Conservation (phyloP, 2,113 vertebrate species). For the Oreochromis spilurus region DNA sequence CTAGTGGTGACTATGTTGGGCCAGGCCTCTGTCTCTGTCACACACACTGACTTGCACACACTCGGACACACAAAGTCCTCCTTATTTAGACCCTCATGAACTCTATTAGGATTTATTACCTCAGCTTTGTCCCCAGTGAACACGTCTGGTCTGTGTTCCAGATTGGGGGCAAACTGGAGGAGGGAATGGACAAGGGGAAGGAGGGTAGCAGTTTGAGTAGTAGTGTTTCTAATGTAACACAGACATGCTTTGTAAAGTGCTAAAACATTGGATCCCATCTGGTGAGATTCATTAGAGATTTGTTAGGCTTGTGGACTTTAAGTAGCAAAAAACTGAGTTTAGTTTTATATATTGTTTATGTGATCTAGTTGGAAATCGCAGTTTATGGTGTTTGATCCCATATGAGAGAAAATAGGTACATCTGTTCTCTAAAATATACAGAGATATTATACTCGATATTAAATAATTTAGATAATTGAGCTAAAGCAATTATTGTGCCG, state of each 20-base stretch:
- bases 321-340: background rate
- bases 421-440: background rate
- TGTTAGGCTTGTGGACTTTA: background rate
- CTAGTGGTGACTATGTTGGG: background rate
- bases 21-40: slow-evolving; percentile 8
- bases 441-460: background rate
- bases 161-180: slow-evolving; percentile 26
- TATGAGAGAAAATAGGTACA: background rate
- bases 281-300: background rate
- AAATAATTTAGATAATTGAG: background rate
- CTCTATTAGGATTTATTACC: slow-evolving; percentile 62
- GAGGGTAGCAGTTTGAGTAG: slow-evolving; percentile 30
- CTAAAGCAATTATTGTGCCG: background rate
- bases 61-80: slow-evolving; percentile 48
- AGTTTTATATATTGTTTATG: background rate
- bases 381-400: background rate
- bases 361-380: background rate
- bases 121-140: slow-evolving; percentile 48
- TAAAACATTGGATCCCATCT: background rate
- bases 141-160: slow-evolving; percentile 32
- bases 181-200: slow-evolving; percentile 5
- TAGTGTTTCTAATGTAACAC: slow-evolving; percentile 24
- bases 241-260: background rate
- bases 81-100: slow-evolving; percentile 59
- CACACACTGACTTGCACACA: background rate